phyloP scores from a whole-genome alignment of 1,140 invertebrate genomes.

The Diorhabda elongata region DNA sequence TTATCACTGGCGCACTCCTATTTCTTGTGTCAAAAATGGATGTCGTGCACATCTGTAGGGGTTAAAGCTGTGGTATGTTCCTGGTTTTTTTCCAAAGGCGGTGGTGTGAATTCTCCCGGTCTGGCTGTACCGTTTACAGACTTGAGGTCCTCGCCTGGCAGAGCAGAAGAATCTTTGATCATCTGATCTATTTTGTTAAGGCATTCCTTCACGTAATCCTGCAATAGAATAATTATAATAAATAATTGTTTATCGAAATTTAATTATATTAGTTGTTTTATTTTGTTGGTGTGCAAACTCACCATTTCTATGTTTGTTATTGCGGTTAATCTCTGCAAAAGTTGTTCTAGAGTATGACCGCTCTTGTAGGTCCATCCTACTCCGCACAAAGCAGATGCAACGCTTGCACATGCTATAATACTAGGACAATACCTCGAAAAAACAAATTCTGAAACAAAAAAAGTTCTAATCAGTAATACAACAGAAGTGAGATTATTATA shows the following conservation, averaged over 20 bases:
- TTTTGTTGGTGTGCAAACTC: conserved; percentile 52
- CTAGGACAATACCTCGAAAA: conserved; percentile 83
- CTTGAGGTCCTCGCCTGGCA: conserved; percentile 18
- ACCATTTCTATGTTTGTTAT: conserved; percentile 78
- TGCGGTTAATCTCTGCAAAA: conserved; percentile 62
- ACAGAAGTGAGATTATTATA: neutral
- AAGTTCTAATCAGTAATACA: neutral
- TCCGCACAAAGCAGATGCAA: conserved; percentile 77
- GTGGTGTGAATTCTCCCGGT: conserved; percentile 61
- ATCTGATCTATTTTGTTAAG: conserved; percentile 34
- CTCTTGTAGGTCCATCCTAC: conserved; percentile 61
- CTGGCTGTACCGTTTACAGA: conserved; percentile 46
- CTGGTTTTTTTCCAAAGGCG: conserved; percentile 57
- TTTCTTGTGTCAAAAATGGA: conserved; percentile 57
- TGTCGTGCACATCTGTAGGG: conserved; percentile 73
- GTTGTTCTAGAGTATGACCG: conserved; percentile 48
- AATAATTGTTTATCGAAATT: conserved; percentile 53
- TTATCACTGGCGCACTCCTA: conserved; percentile 11
- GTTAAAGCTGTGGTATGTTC: conserved; percentile 69
- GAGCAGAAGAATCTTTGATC: conserved; percentile 39
- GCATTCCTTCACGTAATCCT: conserved; percentile 35
- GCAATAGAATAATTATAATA: conserved; percentile 22
- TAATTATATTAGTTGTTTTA: conserved; percentile 70
- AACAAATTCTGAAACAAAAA: conserved; percentile 72
- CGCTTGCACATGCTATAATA: conserved; percentile 79